A percentile compares a stretch with the other conserved stretches of the same genome.
These are phyloP conservation scores for Saccostrea echinata DNA, from an alignment of 1,140 invertebrate genomes.

Conservation along the genomic window DNA sequence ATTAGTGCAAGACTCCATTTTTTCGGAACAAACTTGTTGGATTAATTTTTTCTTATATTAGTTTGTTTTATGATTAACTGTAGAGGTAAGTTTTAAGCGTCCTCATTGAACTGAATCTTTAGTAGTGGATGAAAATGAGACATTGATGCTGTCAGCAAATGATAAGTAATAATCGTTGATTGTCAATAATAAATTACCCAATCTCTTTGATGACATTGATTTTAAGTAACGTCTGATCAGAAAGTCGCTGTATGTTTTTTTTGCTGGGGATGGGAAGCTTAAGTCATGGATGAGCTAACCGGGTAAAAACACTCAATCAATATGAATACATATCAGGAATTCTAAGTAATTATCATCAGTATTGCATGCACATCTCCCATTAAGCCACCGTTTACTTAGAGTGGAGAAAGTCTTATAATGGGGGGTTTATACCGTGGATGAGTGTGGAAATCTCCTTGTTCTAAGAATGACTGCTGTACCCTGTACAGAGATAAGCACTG, in stretches of 20 bases:
- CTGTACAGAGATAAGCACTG: neutral
- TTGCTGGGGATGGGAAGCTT: neutral
- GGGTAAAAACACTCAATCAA: slow-evolving; percentile 31
- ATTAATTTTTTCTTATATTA: no score
- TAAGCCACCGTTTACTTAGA: slow-evolving; percentile 1
- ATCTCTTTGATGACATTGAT: slow-evolving; percentile 24
- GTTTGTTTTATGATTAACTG: no score
- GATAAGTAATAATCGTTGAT: neutral
- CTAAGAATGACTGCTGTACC: neutral
- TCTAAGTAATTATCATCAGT: slow-evolving; percentile 7
- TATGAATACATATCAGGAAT: slow-evolving; percentile 16
- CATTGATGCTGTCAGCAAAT: neutral
- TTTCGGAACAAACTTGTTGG: no score
- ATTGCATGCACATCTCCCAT: slow-evolving; percentile 18
- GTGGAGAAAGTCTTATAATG: neutral
- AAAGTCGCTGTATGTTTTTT: neutral
- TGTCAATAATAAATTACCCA: slow-evolving; percentile 2
- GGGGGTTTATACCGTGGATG: neutral
- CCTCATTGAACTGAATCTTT: no score
- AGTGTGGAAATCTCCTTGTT: neutral
- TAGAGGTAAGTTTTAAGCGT: no score
- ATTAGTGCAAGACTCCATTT: no score
- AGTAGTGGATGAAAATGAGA: neutral
- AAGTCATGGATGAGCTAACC: neutral
- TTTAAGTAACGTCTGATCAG: neutral